Conservation (phyloP, 2,888 invertebrate genomes). For the Metallyticus violacea region DNA sequence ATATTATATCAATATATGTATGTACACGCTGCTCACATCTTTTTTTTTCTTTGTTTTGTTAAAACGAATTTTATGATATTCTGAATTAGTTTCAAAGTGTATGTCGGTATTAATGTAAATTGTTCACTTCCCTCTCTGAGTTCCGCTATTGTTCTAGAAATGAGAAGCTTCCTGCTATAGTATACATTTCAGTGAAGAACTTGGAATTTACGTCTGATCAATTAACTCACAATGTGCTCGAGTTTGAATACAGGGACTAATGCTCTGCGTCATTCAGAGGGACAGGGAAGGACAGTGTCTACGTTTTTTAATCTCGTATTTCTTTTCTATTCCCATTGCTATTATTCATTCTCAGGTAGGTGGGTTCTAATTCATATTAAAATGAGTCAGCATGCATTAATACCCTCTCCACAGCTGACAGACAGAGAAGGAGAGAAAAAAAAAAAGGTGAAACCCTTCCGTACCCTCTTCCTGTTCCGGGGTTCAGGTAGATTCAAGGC, state of each 20-base stretch:
- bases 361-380: conserved; percentile 5
- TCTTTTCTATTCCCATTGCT: background rate
- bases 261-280: background rate
- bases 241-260: background rate
- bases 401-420: background rate
- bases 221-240: background rate
- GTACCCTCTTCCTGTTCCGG: conserved; percentile 15
- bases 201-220: background rate
- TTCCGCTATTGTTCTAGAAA: background rate
- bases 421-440: background rate
- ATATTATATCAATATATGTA: too few relatives aligned
- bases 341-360: background rate
- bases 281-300: background rate
- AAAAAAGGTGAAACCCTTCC: background rate
- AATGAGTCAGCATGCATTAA: conserved; percentile 8
- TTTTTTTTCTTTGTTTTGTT: too few relatives aligned
- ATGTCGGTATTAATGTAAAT: too few relatives aligned
- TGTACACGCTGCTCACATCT: too few relatives aligned
- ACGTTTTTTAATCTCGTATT: background rate
- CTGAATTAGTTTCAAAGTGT: too few relatives aligned
- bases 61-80: too few relatives aligned
- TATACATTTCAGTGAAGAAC: background rate
- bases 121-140: too few relatives aligned
- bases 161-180: background rate
- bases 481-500: conserved; percentile 14